Conservation (phyloP, 2,113 vertebrate genomes). For the Cheilinus undulatus region DNA sequence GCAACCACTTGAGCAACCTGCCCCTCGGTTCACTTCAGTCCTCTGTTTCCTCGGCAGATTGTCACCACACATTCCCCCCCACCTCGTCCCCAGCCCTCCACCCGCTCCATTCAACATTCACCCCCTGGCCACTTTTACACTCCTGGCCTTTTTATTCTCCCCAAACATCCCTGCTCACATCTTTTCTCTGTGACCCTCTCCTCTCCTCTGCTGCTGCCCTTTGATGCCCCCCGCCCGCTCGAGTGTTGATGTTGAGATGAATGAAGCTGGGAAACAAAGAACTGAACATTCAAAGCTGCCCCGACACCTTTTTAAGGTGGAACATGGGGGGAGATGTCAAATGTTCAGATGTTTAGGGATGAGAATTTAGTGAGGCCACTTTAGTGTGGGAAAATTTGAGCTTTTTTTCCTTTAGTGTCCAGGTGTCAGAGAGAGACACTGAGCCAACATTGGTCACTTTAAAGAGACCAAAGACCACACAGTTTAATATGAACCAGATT, state of each 20-base stretch:
- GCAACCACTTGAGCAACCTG: conserved; percentile 45
- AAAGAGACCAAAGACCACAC: too few relatives aligned
- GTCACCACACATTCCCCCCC: conserved; percentile 44
- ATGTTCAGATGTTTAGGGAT: background rate
- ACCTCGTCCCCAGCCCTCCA: conserved; percentile 13
- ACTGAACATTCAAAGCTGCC: conserved; percentile 21
- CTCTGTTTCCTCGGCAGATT: conserved; percentile 31
- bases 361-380: conserved; percentile 2
- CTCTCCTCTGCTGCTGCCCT: conserved; percentile 51
- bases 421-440: too few relatives aligned
- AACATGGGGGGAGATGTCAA: conserved; percentile 1
- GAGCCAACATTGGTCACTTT: too few relatives aligned
- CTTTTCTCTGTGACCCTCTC: conserved; percentile 67
- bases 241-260: conserved; percentile 48
- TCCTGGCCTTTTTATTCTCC: conserved; percentile 41
- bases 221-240: conserved; percentile 57
- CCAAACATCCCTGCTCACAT: conserved; percentile 30
- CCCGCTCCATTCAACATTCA: conserved; percentile 40
- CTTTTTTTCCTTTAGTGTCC: too few relatives aligned
- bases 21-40: conserved; percentile 19
- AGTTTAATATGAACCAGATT: too few relatives aligned
- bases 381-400: too few relatives aligned
- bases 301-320: conserved; percentile 2
- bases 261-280: conserved; percentile 60
- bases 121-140: conserved; percentile 63